Conservation (phyloP, 2,113 vertebrate genomes). For the Choloepus hoffmanni region DNA sequence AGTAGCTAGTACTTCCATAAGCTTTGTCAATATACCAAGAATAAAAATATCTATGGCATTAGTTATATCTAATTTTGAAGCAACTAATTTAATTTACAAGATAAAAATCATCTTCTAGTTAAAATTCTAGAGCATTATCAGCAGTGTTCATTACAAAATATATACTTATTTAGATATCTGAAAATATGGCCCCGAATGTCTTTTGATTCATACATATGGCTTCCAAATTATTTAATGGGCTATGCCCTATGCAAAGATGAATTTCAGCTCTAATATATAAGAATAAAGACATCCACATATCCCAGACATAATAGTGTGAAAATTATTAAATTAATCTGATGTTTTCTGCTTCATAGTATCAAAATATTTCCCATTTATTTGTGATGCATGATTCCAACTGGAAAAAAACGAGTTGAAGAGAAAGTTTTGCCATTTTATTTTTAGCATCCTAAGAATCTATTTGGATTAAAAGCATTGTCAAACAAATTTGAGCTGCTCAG, state of each 20-base stretch:
- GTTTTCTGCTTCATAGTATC: conserved; percentile 56
- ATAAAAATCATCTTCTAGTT: conserved; percentile 35
- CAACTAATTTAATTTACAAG: conserved; percentile 57
- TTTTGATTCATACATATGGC: conserved; percentile 23
- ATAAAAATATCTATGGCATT: conserved; percentile 25
- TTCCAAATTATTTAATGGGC: conserved; percentile 31
- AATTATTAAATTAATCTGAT: conserved; percentile 59
- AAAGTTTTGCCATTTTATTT: conserved; percentile 61
- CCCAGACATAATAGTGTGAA: conserved; percentile 41
- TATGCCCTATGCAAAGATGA: not conserved
- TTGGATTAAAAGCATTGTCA: conserved; percentile 15
- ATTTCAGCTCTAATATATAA: conserved; percentile 19
- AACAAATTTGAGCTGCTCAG: conserved; percentile 52
- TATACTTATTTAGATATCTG: conserved; percentile 50
- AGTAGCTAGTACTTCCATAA: conserved; percentile 25
- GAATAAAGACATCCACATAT: not conserved
- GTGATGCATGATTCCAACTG: conserved; percentile 55
- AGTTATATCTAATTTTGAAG: conserved; percentile 44
- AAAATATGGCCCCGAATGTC: conserved; percentile 51
- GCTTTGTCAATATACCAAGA: conserved; percentile 34
- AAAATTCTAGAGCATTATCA: conserved; percentile 46
- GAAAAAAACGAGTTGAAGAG: conserved; percentile 34
- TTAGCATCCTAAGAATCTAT: conserved; percentile 30
- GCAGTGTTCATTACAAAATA: conserved; percentile 29
- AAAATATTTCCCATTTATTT: conserved; percentile 63